phyloP scores from a whole-genome alignment of 2,797 vertebrate species.

The Trachurus trachurus region DNA sequence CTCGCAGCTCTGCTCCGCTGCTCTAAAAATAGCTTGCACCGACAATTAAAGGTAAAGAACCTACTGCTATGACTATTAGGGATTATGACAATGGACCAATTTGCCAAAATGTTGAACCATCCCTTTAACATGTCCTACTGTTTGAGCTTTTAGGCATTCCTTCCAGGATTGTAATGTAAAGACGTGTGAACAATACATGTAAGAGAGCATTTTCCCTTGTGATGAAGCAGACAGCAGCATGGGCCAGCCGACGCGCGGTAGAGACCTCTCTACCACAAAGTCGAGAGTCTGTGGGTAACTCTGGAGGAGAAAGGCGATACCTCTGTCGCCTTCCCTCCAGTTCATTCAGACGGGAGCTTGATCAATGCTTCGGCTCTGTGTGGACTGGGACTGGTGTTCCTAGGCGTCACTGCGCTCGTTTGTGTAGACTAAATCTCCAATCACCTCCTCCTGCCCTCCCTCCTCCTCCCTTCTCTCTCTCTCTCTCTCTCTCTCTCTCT shows the following conservation, averaged over 20 bases:
- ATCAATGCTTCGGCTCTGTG: slow-evolving; percentile 88
- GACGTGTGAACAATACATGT: background rate
- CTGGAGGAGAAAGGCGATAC: slow-evolving; percentile 77
- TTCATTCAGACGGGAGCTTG: slow-evolving; percentile 81
- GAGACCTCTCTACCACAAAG: slow-evolving; percentile 32
- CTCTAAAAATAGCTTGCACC: too few relatives aligned
- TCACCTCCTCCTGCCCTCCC: too few relatives aligned
- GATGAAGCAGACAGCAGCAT: background rate
- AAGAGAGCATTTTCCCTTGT: background rate
- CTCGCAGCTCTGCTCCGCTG: too few relatives aligned
- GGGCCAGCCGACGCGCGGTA: background rate
- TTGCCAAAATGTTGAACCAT: too few relatives aligned
- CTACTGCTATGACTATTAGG: too few relatives aligned
- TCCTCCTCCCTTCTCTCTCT: too few relatives aligned
- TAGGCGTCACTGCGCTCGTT: slow-evolving; percentile 84
- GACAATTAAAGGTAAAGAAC: too few relatives aligned
- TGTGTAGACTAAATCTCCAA: slow-evolving; percentile 69
- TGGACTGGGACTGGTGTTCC: slow-evolving; percentile 80
- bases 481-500: background rate
- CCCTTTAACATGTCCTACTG: too few relatives aligned
- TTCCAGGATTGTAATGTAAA: background rate
- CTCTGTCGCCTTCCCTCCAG: slow-evolving; percentile 70
- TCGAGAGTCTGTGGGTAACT: slow-evolving; percentile 53
- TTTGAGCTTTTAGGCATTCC: background rate
- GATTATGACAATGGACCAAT: too few relatives aligned